Evolutionary conservation across 2,888 invertebrate genomes (phyloP).

Genomic region (Apocheima hispidaria): DNA sequence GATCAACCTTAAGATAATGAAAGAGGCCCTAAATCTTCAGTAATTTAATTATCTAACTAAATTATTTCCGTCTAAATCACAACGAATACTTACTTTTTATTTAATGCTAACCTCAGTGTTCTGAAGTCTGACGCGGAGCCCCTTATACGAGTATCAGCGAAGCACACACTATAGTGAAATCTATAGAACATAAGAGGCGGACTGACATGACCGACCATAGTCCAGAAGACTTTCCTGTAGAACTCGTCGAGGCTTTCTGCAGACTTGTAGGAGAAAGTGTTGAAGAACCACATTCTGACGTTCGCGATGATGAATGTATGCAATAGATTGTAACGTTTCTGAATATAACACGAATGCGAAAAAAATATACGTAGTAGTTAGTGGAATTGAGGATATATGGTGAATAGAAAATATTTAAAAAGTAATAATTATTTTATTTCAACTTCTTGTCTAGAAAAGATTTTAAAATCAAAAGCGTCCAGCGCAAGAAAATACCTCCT

Average conservation of each 20-base stretch:
- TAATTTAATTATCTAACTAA: neutral
- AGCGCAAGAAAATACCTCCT: neutral
- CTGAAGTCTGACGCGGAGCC: constrained; percentile 85
- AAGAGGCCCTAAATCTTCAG: too few relatives aligned
- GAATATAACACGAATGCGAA: too few relatives aligned
- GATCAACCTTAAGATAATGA: too few relatives aligned
- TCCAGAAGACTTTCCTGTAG: constrained; percentile 90
- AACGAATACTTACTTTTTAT: too few relatives aligned
- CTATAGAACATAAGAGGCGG: constrained; percentile 92
- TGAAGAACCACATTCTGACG: constrained; percentile 91
- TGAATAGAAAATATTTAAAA: too few relatives aligned
- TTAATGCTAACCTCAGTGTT: too few relatives aligned
- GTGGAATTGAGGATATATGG: too few relatives aligned
- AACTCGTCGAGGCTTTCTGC: constrained; percentile 83
- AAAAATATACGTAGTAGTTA: too few relatives aligned
- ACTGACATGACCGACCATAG: constrained; percentile 90
- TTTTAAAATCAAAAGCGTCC: neutral
- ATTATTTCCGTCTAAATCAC: too few relatives aligned
- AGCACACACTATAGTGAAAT: constrained; percentile 92
- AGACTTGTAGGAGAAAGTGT: constrained; percentile 88
- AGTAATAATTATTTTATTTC: too few relatives aligned
- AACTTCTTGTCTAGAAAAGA: neutral
- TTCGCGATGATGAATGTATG: constrained; percentile 91
- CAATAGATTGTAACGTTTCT: too few relatives aligned
- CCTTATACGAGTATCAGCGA: constrained; percentile 93